Evolutionary conservation across 2,797 vertebrate genomes (phyloP).

Genomic region (Tiaroga cobitis): DNA sequence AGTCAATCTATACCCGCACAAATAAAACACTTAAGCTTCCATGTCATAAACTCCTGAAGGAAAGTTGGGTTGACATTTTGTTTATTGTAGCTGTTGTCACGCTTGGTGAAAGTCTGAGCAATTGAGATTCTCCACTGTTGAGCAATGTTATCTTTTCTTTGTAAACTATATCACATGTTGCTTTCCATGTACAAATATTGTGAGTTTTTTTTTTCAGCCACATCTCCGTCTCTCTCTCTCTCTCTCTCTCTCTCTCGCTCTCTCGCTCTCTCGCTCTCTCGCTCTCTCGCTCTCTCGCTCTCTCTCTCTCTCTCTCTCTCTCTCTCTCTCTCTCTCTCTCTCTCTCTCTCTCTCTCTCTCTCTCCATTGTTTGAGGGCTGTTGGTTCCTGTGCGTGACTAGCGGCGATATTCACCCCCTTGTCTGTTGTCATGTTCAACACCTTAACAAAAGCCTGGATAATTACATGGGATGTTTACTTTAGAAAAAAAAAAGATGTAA

Average conservation of each 20-base stretch:
- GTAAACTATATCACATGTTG: conserved; percentile 35
- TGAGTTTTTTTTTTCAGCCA: conserved; percentile 22
- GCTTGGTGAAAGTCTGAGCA: conserved; percentile 33
- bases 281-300: conserved; percentile 32
- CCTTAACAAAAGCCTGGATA: conserved; percentile 64
- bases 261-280: conserved; percentile 20
- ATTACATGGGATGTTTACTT: conserved; percentile 62
- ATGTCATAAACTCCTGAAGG: background rate
- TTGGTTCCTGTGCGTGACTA: conserved; percentile 63
- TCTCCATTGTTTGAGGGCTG: conserved; percentile 57
- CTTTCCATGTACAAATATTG: conserved; percentile 21
- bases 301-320: conserved; percentile 30
- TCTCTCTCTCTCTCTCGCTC: conserved; percentile 1
- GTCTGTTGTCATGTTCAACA: conserved; percentile 62
- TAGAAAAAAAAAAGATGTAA: conserved; percentile 27
- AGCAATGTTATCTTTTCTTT: conserved; percentile 47
- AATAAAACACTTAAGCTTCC: background rate
- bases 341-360: conserved; percentile 34
- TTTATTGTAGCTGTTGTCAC: conserved; percentile 34
- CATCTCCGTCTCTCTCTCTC: background rate
- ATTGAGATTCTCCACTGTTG: conserved; percentile 19
- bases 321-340: conserved; percentile 17
- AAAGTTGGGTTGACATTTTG: background rate
- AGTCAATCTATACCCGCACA: background rate
- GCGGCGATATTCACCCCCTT: conserved; percentile 49